Base-by-base conservation (phyloP, 2,797 vertebrate genomes). In the Decapterus maruadsi region DNA sequence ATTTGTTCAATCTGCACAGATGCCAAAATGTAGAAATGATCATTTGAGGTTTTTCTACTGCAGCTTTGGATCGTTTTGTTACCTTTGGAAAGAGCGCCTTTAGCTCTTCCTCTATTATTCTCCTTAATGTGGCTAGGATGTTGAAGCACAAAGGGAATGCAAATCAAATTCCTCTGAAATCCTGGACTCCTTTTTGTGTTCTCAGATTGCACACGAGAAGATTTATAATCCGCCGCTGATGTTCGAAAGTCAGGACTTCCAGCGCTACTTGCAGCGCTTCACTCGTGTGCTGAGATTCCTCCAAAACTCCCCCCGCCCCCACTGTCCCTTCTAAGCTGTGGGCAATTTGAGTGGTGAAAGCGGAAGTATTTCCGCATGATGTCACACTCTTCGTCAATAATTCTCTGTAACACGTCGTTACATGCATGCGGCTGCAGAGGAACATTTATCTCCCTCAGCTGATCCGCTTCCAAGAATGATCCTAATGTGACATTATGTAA, bases 401-500 rank as follows among this genome's bases (percentile, higher is more conserved):
- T 86, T 86, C 89, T 65, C 81, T n/a, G 64, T 70, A 85, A 84
- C 73, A 14, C 43, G 6, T 58, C 34, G 80, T 84, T 75, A 82
- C 81, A 81, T 20, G 78, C 75, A 68, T 58, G 53, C 17, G 31
- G 74, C 71, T 63, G 75, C 63, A 12, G 77, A 80, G 75, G 80
- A 82, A 90, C 72, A 71, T 87, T 83, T 81, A 89, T 89, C 84
- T 84, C 78, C 78, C 73, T 69, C 77, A 16, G 82, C 87, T 89
- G 90, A 94, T 91, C 93, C 86, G 61, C 84, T 93, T 91, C 90
- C 87, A 91, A 87, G 91, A 93, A 93, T 55, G 53, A 85, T 89
- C 81, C 90, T 90, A 90, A 92, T 90, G 93, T 92, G 88, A 92
- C 88, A 55, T 94, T 93, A 92, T 78, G 62, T 90, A 93, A 93